These are phyloP conservation scores for Manduca sexta DNA, from an alignment of 1,140 invertebrate genomes.

Conservation along the genomic window DNA sequence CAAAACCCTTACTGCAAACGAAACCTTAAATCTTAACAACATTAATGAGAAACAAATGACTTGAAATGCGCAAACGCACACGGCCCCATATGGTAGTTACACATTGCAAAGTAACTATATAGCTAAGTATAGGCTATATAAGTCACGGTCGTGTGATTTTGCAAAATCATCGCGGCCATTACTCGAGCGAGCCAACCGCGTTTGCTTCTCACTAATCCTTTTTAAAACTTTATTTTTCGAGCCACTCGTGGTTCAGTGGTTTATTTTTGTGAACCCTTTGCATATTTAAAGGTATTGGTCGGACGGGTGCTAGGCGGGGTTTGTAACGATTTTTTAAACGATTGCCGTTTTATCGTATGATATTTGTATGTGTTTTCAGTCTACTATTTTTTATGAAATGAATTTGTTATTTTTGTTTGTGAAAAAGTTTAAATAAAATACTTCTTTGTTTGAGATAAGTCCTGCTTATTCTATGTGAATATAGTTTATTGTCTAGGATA, in stretches of 20 bases:
- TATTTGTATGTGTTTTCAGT: not conserved
- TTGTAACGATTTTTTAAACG: slow-evolving; percentile 5
- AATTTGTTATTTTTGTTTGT: too few species aligned
- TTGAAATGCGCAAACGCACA: too few species aligned
- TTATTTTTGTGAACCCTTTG: slow-evolving; percentile 48
- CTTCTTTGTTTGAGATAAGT: too few species aligned
- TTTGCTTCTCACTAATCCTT: slow-evolving; percentile 42
- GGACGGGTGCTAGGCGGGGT: slow-evolving; percentile 4
- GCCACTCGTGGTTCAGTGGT: slow-evolving; percentile 36
- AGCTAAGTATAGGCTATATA: not conserved
- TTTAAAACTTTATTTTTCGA: slow-evolving; percentile 46
- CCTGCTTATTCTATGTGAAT: too few species aligned
- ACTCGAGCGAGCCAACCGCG: slow-evolving; percentile 34
- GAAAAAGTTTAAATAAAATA: too few species aligned
- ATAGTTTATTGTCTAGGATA: too few species aligned
- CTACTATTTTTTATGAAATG: not conserved
- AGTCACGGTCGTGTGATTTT: slow-evolving; percentile 22
- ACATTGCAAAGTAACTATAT: too few species aligned
- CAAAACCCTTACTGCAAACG: too few species aligned
- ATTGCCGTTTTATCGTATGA: too few species aligned
- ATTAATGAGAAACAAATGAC: too few species aligned
- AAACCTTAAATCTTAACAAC: too few species aligned
- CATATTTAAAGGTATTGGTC: slow-evolving; percentile 27
- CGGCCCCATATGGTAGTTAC: too few species aligned
- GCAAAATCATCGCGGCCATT: slow-evolving; percentile 56